Evolutionary conservation across 2,113 vertebrate species (phyloP), one percentile per base, ranked within the genome.

Genomic region (Chlamydotis undulata): DNA sequence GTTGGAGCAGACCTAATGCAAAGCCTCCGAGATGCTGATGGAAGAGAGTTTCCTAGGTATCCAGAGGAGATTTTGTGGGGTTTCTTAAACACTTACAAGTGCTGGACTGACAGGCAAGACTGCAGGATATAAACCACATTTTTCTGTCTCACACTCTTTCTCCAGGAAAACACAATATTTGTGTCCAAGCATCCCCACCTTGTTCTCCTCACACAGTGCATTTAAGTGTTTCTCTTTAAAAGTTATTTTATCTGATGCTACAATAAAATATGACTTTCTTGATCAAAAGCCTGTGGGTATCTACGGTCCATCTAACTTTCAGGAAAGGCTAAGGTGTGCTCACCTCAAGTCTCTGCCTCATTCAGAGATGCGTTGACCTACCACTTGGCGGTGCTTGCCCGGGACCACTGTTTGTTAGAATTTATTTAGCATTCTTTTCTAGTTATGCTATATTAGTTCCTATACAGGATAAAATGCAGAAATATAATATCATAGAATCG

Each of bases 251-350:
- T 56, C 26, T 83, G 39, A 49, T 25, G 29, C 33, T 87, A 4
- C 43, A 63, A 37, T 73, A 60, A 77, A 69, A 73, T 47, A n/a
- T 3, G 3, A 37, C 16, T 19, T 47, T 60, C 9, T 10, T 60
- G 35, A 23, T 77, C 25, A 56, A 69, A 67, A 69, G 12, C 19
- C 35, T 6, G 3, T 33, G 12, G 7, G 4, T 26, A 26, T 33
- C 15, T 52, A 1, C 0, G 1, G 33, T 74, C 70, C 3, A 2
- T 35, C 49, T 45, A 0, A 1, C 80, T 68, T 68, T 56, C n/a
- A 52, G n/a, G 21, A 45, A 35, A 33, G 10, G 1, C 2, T n/a
- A 55, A 53, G n/a, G 14, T 49, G 73, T 0, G 1, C 10, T 59
- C 8, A 67, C 14, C 24, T 75, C 37, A 83, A 68, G 31, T 6